phyloP scores from a whole-genome alignment of 2,888 invertebrate genomes.

The Chironomus tentans region DNA sequence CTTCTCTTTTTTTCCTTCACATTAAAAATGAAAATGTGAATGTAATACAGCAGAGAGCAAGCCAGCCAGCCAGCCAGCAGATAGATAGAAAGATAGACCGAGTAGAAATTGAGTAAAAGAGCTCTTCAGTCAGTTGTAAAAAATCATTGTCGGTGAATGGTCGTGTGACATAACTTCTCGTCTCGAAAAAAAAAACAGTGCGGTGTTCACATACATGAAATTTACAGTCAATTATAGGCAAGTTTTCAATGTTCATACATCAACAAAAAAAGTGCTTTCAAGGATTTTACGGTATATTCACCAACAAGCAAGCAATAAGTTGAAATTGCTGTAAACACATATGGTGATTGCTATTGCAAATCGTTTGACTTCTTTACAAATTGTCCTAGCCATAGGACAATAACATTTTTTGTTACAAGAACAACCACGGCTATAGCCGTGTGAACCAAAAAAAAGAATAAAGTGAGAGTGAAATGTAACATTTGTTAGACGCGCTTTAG shows the following conservation, averaged over 20 bases:
- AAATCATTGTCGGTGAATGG: conserved; percentile 12
- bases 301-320: not conserved
- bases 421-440: not conserved
- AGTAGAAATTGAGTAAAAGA: not conserved
- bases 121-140: conserved; percentile 3
- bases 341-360: not conserved
- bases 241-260: conserved; percentile 1
- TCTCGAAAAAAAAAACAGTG: not conserved
- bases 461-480: not conserved
- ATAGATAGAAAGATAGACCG: not conserved
- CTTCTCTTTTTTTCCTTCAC: not conserved
- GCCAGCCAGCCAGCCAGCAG: no score
- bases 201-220: not conserved
- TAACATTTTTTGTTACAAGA: not conserved
- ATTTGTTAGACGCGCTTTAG: not conserved
- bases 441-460: not conserved
- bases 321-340: not conserved
- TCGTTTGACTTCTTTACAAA: no score
- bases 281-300: conserved; percentile 13
- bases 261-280: conserved; percentile 16
- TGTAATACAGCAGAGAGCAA: no score
- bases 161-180: not conserved
- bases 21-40: no score
- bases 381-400: not conserved
- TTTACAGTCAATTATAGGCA: not conserved